These are phyloP conservation scores for Uria lomvia DNA, from an alignment of 2,113 vertebrate species.

Conservation along the genomic window DNA sequence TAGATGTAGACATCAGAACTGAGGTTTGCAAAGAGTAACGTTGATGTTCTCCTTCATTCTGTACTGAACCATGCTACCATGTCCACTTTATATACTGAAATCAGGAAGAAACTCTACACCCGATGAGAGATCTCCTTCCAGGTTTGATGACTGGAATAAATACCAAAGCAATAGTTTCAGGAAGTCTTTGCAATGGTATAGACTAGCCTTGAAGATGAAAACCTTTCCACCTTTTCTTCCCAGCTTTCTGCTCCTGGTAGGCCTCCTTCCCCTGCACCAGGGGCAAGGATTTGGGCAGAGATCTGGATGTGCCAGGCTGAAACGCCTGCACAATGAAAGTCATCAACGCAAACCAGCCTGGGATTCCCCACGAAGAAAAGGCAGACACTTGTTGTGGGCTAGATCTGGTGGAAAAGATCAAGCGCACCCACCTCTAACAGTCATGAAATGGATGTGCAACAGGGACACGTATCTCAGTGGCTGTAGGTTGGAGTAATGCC, in stretches of 20 bases:
- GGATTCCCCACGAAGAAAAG: neutral
- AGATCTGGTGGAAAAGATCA: neutral
- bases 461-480: neutral
- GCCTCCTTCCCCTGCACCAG: neutral
- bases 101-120: neutral
- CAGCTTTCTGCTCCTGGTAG: neutral
- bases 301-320: neutral
- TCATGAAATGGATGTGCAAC: neutral
- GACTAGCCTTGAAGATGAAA: neutral
- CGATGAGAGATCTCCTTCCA: neutral
- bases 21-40: neutral
- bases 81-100: neutral
- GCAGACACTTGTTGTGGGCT: neutral
- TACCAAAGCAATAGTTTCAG: neutral
- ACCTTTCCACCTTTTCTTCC: neutral
- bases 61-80: neutral
- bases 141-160: neutral
- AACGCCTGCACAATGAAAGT: neutral
- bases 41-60: neutral
- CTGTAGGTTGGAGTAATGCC: fast-evolving
- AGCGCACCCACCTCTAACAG: neutral
- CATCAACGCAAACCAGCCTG: neutral
- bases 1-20: neutral
- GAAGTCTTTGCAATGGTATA: neutral
- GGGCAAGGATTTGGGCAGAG: neutral